Evolutionary conservation across 2,113 vertebrate species (phyloP).

Genomic region (Hippocampus barbouri): DNA sequence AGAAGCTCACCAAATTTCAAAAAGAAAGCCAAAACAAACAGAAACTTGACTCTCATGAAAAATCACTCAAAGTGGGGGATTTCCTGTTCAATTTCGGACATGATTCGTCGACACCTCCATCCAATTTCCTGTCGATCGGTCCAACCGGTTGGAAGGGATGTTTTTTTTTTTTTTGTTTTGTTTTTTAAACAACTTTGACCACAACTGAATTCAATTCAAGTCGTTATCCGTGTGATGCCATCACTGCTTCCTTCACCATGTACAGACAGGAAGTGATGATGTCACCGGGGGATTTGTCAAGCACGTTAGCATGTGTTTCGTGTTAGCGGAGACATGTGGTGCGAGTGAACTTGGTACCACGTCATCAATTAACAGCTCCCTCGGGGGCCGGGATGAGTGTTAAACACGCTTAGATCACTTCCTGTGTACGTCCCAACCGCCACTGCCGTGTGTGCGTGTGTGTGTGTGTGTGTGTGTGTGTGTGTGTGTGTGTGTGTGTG

Average conservation of each 20-base stretch:
- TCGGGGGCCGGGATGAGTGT: not conserved
- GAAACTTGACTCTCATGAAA: too few species aligned
- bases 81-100: too few species aligned
- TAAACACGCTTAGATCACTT: not conserved
- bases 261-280: not conserved
- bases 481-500: conserved; percentile 6
- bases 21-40: too few species aligned
- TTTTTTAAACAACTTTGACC: too few species aligned
- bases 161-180: not conserved
- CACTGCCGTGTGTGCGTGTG: not conserved
- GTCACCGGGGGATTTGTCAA: not conserved
- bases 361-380: not conserved
- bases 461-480: conserved; percentile 13
- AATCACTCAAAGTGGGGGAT: too few species aligned
- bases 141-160: not conserved
- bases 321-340: not conserved
- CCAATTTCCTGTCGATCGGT: not conserved
- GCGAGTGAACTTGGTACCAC: not conserved
- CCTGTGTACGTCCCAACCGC: not conserved
- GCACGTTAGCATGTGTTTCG: not conserved
- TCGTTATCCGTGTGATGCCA: not conserved
- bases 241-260: not conserved
- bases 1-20: too few species aligned
- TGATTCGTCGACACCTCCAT: too few species aligned
- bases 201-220: not conserved